These are phyloP conservation scores for Tachuris rubrigastra DNA, from an alignment of 2,113 vertebrate species.

Conservation along the genomic window DNA sequence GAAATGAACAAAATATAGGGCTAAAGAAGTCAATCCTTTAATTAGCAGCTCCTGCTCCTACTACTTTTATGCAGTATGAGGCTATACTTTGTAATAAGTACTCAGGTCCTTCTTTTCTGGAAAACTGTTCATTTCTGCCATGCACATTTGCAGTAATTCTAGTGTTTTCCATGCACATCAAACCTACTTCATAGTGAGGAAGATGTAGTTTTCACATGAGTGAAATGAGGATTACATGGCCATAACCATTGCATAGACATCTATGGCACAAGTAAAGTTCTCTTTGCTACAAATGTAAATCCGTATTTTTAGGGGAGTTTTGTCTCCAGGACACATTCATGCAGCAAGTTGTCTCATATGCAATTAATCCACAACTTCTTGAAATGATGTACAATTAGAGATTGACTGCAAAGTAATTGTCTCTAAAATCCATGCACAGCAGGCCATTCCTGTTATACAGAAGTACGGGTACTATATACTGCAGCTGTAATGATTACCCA, in stretches of 20 bases:
- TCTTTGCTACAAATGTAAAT: background rate
- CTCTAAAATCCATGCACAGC: background rate
- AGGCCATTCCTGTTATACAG: background rate
- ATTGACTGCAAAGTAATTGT: background rate
- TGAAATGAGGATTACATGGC: background rate
- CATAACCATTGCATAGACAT: background rate
- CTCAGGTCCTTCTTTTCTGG: background rate
- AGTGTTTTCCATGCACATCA: background rate
- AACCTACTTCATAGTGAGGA: background rate
- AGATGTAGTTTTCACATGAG: background rate
- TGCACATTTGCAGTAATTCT: background rate
- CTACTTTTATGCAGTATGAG: background rate
- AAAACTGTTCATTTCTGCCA: background rate
- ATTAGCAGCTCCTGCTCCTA: background rate
- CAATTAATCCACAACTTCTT: background rate
- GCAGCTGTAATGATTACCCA: background rate
- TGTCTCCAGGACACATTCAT: background rate
- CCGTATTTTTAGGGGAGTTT: background rate
- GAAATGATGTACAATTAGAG: background rate
- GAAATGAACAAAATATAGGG: background rate
- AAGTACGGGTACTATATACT: background rate
- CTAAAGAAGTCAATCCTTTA: background rate
- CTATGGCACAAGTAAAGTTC: background rate
- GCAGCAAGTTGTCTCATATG: background rate
- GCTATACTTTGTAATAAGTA: background rate